A percentile compares a stretch with the other conserved stretches of the same genome.
Conservation (phyloP, 2,113 vertebrate species). For the Hucho hucho region DNA sequence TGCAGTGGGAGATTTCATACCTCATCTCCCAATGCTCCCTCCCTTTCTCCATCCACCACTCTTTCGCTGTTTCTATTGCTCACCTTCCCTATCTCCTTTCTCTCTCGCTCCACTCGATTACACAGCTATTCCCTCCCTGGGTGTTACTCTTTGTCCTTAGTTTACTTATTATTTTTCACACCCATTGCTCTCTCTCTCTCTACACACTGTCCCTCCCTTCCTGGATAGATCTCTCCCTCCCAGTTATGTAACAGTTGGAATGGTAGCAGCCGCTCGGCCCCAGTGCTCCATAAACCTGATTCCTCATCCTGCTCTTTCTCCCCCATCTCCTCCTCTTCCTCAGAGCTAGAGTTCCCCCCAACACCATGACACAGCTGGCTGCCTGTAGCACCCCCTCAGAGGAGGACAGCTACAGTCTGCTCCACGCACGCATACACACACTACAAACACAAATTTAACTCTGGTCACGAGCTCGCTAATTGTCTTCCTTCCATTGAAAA, state of each 20-base stretch:
- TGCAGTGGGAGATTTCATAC: conserved; percentile 10
- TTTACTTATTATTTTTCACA: not conserved
- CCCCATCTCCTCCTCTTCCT: conserved; percentile 21
- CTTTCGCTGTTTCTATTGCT: not conserved
- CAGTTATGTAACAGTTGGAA: conserved; percentile 59
- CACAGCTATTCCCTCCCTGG: conserved; percentile 11
- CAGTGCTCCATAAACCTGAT: conserved; percentile 31
- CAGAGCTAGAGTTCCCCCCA: conserved; percentile 26
- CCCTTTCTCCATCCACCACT: not conserved
- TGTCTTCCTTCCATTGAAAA: not conserved
- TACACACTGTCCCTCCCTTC: conserved; percentile 13
- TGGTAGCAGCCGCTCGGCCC: conserved; percentile 48
- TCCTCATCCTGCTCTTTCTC: conserved; percentile 7
- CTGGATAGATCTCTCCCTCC: not conserved
- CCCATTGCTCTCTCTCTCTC: not conserved
- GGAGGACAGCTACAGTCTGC: too few relatives aligned
- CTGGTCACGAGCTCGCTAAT: too few relatives aligned
- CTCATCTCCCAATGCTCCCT: not conserved
- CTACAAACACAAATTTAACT: too few relatives aligned
- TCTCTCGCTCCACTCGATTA: not conserved
- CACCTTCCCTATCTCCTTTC: not conserved
- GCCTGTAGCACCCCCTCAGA: not conserved
- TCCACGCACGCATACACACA: too few relatives aligned
- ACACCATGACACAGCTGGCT: conserved; percentile 2
- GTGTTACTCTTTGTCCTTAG: not conserved